Evolutionary conservation across 1,140 invertebrate species (phyloP).

Genomic region (Temnothorax curvispinosus): DNA sequence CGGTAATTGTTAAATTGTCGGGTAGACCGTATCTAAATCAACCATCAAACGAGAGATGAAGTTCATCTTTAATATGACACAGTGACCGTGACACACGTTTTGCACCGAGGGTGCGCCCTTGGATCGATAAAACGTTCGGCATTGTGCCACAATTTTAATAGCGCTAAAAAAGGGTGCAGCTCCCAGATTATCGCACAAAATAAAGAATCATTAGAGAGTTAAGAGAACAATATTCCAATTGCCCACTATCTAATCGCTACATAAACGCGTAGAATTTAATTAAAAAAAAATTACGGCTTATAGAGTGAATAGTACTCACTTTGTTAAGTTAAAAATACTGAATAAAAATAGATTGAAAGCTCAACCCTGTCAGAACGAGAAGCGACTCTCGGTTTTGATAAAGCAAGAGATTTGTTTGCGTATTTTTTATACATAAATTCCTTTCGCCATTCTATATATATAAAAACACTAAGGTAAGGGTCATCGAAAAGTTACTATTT

Average conservation of each 20-base stretch:
- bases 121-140: slow-evolving; percentile 44
- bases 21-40: neutral
- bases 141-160: neutral
- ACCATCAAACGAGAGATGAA: neutral
- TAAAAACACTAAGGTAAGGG: neutral
- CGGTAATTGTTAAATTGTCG: slow-evolving; percentile 23
- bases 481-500: neutral
- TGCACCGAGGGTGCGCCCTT: neutral
- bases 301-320: neutral
- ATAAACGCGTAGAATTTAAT: neutral
- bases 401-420: neutral
- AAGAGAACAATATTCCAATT: neutral
- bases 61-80: neutral
- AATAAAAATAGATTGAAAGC: neutral
- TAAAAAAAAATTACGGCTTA: neutral
- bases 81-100: slow-evolving; percentile 42
- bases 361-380: neutral
- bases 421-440: neutral
- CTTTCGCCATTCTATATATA: neutral
- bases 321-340: neutral
- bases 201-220: neutral
- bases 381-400: neutral
- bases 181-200: neutral
- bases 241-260: neutral
- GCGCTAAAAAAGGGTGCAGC: neutral